Evolutionary conservation across 1,140 invertebrate genomes (phyloP).

Genomic region (Hyposmocoma kahamanoa): DNA sequence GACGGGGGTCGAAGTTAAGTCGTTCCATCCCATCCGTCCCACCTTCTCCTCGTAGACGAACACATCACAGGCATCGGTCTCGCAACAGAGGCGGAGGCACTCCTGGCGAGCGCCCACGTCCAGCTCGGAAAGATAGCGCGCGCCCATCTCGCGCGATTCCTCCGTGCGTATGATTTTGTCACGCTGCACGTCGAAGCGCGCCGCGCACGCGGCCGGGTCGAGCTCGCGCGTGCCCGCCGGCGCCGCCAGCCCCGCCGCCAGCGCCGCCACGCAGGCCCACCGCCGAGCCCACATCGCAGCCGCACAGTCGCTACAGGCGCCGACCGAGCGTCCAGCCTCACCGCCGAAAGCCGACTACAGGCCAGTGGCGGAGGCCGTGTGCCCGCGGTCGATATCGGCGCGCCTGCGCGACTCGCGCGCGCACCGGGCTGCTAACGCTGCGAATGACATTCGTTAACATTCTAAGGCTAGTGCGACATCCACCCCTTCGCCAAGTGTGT

Average conservation of each 20-base stretch:
- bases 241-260: slow-evolving; percentile 15
- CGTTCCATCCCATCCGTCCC: too few species aligned
- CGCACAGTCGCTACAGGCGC: neutral
- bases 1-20: too few species aligned
- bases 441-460: too few species aligned
- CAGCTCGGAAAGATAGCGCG: slow-evolving; percentile 89
- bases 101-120: slow-evolving; percentile 86
- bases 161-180: slow-evolving; percentile 94
- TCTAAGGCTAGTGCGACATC: too few species aligned
- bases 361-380: neutral
- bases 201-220: slow-evolving; percentile 67
- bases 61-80: slow-evolving; percentile 90
- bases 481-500: too few species aligned
- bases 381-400: slow-evolving; percentile 24
- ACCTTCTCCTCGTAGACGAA: slow-evolving; percentile 96
- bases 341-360: slow-evolving; percentile 1
- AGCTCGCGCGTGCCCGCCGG: slow-evolving; percentile 48
- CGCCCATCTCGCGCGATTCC: slow-evolving; percentile 90
- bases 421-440: too few species aligned
- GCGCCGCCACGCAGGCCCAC: slow-evolving; percentile 20
- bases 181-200: slow-evolving; percentile 88
- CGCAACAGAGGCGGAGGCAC: slow-evolving; percentile 90
- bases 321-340: neutral
- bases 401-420: slow-evolving; percentile 22
- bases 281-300: slow-evolving; percentile 14